A percentile compares a stretch with the other conserved stretches of the same genome.
These are phyloP conservation scores for Umimayanthus chanpuru DNA, from an alignment of 92 coral and sea anemone genomes.

Conservation along the genomic window DNA sequence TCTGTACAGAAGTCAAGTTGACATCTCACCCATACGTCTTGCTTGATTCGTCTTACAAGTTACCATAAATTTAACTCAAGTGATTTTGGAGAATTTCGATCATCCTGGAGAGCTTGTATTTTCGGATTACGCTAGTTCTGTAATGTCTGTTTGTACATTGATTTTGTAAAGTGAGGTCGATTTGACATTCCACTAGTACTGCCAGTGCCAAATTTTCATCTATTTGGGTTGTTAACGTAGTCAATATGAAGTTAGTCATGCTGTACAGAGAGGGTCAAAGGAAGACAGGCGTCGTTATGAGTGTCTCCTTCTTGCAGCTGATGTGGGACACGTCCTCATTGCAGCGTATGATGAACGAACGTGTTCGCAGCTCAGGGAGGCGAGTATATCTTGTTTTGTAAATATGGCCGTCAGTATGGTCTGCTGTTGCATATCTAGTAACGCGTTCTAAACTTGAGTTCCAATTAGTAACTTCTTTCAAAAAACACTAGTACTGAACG, in stretches of 20 bases:
- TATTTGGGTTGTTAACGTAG: background rate
- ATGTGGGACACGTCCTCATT: slow-evolving; percentile 82
- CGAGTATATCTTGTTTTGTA: background rate
- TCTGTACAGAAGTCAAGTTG: no score
- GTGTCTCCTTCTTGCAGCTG: slow-evolving; percentile 62
- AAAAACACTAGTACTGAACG: no score
- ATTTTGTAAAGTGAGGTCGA: background rate
- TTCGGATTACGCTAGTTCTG: background rate
- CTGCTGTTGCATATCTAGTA: background rate
- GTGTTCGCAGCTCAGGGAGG: slow-evolving; percentile 92
- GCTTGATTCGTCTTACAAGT: background rate
- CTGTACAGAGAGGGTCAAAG: background rate
- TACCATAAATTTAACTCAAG: background rate
- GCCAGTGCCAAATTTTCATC: background rate
- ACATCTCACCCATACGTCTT: no score
- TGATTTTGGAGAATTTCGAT: no score
- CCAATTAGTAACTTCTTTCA: no score
- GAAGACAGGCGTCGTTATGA: background rate
- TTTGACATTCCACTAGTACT: background rate
- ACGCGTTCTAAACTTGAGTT: background rate
- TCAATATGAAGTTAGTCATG: background rate
- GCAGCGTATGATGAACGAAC: slow-evolving; percentile 98
- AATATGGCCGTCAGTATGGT: background rate
- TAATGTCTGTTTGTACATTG: background rate
- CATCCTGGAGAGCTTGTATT: background rate